These are phyloP conservation scores for Lapara coniferarum DNA, from an alignment of 2,888 invertebrate species.

Conservation along the genomic window DNA sequence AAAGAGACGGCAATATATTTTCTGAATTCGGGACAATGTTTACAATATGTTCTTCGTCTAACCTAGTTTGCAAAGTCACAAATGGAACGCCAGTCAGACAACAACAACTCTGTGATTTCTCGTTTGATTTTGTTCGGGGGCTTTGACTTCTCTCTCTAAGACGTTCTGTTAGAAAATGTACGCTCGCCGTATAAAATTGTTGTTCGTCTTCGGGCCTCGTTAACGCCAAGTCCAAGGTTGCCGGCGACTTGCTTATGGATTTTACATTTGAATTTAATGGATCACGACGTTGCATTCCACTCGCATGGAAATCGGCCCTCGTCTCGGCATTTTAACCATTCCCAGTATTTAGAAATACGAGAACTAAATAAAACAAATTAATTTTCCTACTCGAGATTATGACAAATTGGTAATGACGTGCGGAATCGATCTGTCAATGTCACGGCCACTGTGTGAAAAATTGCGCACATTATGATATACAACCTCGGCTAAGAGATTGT, in stretches of 20 bases:
- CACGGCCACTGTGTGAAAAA: neutral
- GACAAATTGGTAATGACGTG: conserved; percentile 3
- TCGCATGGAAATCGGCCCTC: conserved; percentile 35
- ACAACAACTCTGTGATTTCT: conserved; percentile 58
- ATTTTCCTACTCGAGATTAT: neutral
- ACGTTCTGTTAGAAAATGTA: conserved; percentile 66
- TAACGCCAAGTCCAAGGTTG: conserved; percentile 41
- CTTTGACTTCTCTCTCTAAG: conserved; percentile 59
- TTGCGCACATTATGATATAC: conserved; percentile 3
- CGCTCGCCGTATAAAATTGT: conserved; percentile 69
- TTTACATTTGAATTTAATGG: conserved; percentile 32
- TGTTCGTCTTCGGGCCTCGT: conserved; percentile 57
- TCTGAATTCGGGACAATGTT: conserved; percentile 1
- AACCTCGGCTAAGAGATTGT: conserved; percentile 5
- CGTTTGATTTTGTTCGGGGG: conserved; percentile 33
- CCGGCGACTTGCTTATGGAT: conserved; percentile 33
- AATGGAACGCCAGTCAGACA: conserved; percentile 41
- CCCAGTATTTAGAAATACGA: neutral
- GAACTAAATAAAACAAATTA: conserved; percentile 1
- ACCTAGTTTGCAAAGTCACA: conserved; percentile 7
- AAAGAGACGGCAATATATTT: conserved; percentile 43
- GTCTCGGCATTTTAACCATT: conserved; percentile 16
- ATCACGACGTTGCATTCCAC: conserved; percentile 60
- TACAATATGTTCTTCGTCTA: neutral
- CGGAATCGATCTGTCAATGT: conserved; percentile 14